phyloP scores from a whole-genome alignment of 92 coral and sea anemone genomes.

The Paramuricea clavata region DNA sequence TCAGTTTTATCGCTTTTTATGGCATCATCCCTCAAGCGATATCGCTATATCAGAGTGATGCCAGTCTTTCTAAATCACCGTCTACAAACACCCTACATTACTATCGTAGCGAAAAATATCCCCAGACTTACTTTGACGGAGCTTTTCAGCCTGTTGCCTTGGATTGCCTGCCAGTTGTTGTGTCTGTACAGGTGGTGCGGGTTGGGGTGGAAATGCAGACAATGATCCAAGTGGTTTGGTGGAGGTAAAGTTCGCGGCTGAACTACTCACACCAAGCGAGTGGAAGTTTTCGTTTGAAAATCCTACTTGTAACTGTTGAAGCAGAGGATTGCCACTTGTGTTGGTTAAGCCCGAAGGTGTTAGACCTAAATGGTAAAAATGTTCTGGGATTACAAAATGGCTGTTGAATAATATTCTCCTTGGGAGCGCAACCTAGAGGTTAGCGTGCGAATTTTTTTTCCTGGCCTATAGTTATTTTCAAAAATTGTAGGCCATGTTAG shows the following conservation, averaged over 20 bases:
- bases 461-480: too few relatives aligned
- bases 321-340: constrained; percentile 77
- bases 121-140: constrained; percentile 93
- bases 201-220: constrained; percentile 5
- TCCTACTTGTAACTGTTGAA: constrained; percentile 84
- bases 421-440: too few relatives aligned
- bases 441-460: too few relatives aligned
- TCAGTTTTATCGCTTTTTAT: too few relatives aligned
- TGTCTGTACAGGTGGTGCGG: not conserved
- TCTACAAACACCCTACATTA: too few relatives aligned
- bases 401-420: too few relatives aligned
- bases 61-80: too few relatives aligned
- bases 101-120: too few relatives aligned
- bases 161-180: constrained; percentile 71
- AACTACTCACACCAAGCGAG: constrained; percentile 53
- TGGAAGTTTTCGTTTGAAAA: constrained; percentile 17
- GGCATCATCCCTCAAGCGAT: too few relatives aligned
- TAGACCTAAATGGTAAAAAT: constrained; percentile 66
- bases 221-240: constrained; percentile 39
- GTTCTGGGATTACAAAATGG: too few relatives aligned
- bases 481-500: too few relatives aligned
- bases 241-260: constrained; percentile 32
- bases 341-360: constrained; percentile 81
- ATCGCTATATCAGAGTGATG: too few relatives aligned
- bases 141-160: constrained; percentile 78